A percentile compares a stretch with the other conserved stretches of the same genome.
Evolutionary conservation across 2,888 invertebrate genomes (phyloP).

Genomic region (Crioceris asparagi): DNA sequence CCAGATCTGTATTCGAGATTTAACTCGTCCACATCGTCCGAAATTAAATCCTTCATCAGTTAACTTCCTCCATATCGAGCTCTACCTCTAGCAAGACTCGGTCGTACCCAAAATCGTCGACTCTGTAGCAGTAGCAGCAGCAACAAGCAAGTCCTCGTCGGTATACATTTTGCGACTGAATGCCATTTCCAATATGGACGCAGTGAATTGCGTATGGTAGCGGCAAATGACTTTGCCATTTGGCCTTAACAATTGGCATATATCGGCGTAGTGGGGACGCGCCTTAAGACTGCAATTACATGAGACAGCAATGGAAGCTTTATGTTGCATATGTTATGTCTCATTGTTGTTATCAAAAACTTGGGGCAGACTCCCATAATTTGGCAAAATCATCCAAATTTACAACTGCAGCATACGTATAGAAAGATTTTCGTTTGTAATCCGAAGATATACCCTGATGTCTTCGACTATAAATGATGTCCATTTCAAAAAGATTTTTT

Average conservation of each 20-base stretch:
- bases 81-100: neutral
- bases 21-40: neutral
- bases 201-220: too few relatives aligned
- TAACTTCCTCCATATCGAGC: neutral
- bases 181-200: neutral
- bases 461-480: too few relatives aligned
- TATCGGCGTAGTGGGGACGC: neutral
- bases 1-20: conserved; percentile 1
- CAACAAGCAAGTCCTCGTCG: neutral
- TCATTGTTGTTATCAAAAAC: too few relatives aligned
- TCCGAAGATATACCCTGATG: too few relatives aligned
- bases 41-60: conserved; percentile 1
- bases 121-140: neutral
- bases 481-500: too few relatives aligned
- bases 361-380: too few relatives aligned
- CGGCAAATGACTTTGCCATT: neutral
- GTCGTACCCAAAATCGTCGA: too few relatives aligned
- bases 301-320: too few relatives aligned
- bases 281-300: neutral
- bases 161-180: neutral
- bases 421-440: too few relatives aligned
- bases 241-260: neutral
- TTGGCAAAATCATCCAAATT: too few relatives aligned
- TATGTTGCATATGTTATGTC: too few relatives aligned
- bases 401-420: too few relatives aligned